A percentile compares a stretch with the other conserved stretches of the same genome.
Conservation (phyloP, 2,797 vertebrate species). For the Manis javanica region DNA sequence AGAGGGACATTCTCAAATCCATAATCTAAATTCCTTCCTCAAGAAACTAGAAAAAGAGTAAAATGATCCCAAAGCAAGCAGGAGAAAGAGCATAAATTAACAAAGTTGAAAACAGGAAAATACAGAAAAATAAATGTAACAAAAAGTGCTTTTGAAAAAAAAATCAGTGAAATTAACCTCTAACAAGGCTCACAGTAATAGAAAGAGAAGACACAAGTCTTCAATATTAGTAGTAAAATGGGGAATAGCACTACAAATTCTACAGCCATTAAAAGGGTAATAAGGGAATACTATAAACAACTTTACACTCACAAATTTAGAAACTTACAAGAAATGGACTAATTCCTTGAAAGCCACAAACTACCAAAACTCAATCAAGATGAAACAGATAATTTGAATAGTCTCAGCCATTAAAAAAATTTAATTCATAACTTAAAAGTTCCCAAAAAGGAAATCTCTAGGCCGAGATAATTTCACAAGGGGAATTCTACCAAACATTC, state of each 20-base stretch:
- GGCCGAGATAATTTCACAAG: conserved; percentile 44
- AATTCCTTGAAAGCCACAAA: conserved; percentile 38
- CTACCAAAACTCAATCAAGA: conserved; percentile 42
- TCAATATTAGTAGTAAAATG: not conserved
- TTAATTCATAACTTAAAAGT: conserved; percentile 48
- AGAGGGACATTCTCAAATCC: conserved; percentile 26
- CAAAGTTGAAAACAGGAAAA: conserved; percentile 42
- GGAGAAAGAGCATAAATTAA: conserved; percentile 41
- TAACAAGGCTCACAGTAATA: conserved; percentile 28
- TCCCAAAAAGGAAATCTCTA: conserved; percentile 19
- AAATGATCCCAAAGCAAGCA: conserved; percentile 57
- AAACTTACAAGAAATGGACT: conserved; percentile 35
- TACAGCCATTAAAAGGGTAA: conserved; percentile 1
- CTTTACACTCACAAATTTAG: conserved; percentile 48
- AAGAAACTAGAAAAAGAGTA: conserved; percentile 47
- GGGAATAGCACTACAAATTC: not conserved
- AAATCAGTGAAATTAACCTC: conserved; percentile 4
- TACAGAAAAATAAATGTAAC: conserved; percentile 48
- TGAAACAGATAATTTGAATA: conserved; percentile 28
- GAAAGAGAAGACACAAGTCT: conserved; percentile 22
- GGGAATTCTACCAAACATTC: conserved; percentile 6
- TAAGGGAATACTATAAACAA: not conserved
- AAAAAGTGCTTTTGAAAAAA: conserved; percentile 11
- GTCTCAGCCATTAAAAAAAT: conserved; percentile 3
- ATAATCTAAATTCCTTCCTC: conserved; percentile 35